Evolutionary conservation across 1,140 invertebrate species (phyloP).

Genomic region (Megalopta genalis): DNA sequence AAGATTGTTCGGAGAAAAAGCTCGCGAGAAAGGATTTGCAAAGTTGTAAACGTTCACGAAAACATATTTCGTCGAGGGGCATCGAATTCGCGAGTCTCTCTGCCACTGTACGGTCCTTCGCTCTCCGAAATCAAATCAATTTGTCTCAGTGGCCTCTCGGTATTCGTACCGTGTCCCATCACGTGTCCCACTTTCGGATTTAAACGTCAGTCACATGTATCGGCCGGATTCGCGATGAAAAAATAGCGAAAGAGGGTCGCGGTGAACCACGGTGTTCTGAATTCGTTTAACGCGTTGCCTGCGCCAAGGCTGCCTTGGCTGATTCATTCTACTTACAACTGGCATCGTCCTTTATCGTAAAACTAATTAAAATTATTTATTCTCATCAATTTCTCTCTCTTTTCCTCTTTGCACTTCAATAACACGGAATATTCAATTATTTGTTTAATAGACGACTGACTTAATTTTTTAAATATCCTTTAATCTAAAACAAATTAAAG

Average conservation of each 20-base stretch:
- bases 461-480: no score
- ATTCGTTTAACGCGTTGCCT: conserved; percentile 11
- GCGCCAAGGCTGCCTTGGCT: background rate
- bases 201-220: conserved; percentile 19
- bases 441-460: no score
- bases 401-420: no score
- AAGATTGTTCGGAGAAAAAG: no score
- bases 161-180: conserved; percentile 10
- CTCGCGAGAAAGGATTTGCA: background rate
- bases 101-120: background rate
- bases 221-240: background rate
- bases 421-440: no score
- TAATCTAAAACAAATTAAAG: no score
- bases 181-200: conserved; percentile 9
- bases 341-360: background rate
- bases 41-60: conserved; percentile 4
- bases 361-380: no score
- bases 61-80: background rate
- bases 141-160: background rate
- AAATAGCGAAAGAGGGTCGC: background rate
- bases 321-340: conserved; percentile 6
- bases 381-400: no score
- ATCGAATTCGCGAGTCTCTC: background rate
- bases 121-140: conserved; percentile 23
- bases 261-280: background rate